Evolutionary conservation across 2,888 invertebrate genomes (phyloP), one percentile per base, ranked within the genome.

Genomic region (Pogonocherus hispidulus): DNA sequence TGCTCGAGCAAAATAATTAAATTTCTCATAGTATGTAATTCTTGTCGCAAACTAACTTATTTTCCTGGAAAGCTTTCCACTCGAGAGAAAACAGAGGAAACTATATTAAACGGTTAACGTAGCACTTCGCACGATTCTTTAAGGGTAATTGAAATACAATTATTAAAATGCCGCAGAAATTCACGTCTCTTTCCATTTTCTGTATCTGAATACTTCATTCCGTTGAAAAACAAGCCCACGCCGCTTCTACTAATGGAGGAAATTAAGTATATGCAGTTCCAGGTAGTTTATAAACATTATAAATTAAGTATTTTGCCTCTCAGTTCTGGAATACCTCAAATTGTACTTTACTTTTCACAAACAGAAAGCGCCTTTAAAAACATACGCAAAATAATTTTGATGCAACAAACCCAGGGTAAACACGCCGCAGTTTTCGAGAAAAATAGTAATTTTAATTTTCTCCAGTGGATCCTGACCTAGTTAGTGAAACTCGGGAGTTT

Each of bases 301-400:
- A 44, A 57, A 57, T 57, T 57, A 57, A 44, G 20, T 14, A 44
- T 57, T 57, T 57, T n/a, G n/a, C n/a, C n/a, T n/a, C n/a, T n/a
- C n/a, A n/a, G n/a, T n/a, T n/a, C n/a, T n/a, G n/a, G n/a, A n/a
- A n/a, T n/a, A n/a, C n/a, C n/a, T n/a, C n/a, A n/a, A n/a, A n/a
- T n/a, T n/a, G n/a, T n/a, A n/a, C n/a, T n/a, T n/a, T n/a, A n/a
- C n/a, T n/a, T n/a, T n/a, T n/a, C n/a, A n/a, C n/a, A n/a, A n/a
- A n/a, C n/a, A n/a, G n/a, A n/a, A n/a, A n/a, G n/a, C n/a, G n/a
- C n/a, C n/a, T n/a, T n/a, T n/a, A n/a, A n/a, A n/a, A n/a, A n/a
- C n/a, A n/a, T n/a, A n/a, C n/a, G n/a, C n/a, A n/a, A n/a, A n/a
- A n/a, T n/a, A n/a, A n/a, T n/a, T n/a, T n/a, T n/a, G n/a, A n/a